phyloP scores from a whole-genome alignment of 2,888 invertebrate species.

The Syrista parreyssii region DNA sequence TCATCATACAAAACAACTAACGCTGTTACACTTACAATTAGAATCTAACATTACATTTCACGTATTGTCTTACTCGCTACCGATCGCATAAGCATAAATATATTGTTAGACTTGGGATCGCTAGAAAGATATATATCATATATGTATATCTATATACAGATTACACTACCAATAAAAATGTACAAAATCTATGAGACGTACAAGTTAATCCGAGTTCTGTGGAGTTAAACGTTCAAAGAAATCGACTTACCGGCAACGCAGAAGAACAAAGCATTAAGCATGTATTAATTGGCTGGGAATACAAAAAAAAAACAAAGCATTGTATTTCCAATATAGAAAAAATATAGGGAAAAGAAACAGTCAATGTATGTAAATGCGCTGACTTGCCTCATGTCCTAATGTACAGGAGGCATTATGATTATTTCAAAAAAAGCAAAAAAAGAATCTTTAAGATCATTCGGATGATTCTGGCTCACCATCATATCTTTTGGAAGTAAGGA shows the following conservation, averaged over 20 bases:
- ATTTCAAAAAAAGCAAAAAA: not conserved
- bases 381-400: not conserved
- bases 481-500: too few species aligned
- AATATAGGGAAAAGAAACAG: not conserved
- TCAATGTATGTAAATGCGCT: not conserved
- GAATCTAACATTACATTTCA: constrained; percentile 28
- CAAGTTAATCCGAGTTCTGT: not conserved
- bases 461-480: not conserved
- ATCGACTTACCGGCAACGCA: too few species aligned
- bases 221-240: not conserved
- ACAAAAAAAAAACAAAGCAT: not conserved
- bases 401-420: not conserved
- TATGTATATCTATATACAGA: constrained; percentile 32
- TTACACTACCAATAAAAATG: constrained; percentile 41
- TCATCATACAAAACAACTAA: constrained; percentile 32
- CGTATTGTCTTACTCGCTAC: constrained; percentile 46
- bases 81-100: constrained; percentile 46
- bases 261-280: not conserved
- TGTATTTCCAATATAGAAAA: not conserved
- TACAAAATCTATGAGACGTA: constrained; percentile 46
- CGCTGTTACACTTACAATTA: constrained; percentile 7
- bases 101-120: constrained; percentile 31
- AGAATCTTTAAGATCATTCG: not conserved
- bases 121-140: constrained; percentile 28
- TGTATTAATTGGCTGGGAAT: not conserved